Percentiles rank a stretch among this genome's conserved stretches.
phyloP scores from a whole-genome alignment of 35 echinoderm and acorn worm genomes.

The Holothuria glaberrima region DNA sequence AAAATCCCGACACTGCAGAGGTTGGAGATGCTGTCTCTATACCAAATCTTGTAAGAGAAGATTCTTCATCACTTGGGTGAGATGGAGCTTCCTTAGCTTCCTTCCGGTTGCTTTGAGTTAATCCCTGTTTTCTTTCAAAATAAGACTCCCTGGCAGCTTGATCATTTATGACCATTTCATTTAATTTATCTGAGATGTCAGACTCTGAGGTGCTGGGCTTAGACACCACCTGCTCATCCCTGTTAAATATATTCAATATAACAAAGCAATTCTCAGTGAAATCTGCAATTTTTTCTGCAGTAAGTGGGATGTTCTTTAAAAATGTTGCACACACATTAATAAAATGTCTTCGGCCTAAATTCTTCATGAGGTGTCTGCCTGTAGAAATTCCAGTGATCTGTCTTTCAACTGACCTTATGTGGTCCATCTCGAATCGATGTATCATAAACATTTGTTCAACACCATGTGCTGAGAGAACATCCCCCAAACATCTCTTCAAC shows the following conservation, averaged over 20 bases:
- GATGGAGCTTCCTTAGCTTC: not conserved
- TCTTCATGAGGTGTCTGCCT: not conserved
- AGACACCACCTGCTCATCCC: not conserved
- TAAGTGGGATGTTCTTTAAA: slow-evolving; percentile 26
- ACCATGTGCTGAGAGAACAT: not conserved
- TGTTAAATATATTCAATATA: not conserved
- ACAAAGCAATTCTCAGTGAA: not conserved
- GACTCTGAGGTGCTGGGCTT: not conserved
- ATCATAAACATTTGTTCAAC: slow-evolving; percentile 22
- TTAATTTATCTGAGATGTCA: not conserved
- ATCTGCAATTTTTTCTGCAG: not conserved
- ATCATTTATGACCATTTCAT: not conserved
- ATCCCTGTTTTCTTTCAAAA: not conserved
- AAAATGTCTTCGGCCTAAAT: not conserved
- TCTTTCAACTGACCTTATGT: not conserved
- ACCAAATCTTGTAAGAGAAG: not conserved
- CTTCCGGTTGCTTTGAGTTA: not conserved
- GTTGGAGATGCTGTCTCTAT: not conserved
- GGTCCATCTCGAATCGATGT: not conserved
- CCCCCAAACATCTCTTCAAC: not conserved
- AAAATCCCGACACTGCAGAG: not conserved
- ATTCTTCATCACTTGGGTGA: slow-evolving; percentile 2
- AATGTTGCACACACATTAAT: slow-evolving; percentile 11
- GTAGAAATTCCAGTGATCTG: not conserved
- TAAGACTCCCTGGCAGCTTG: not conserved